Conservation (phyloP, 53 echinoderm and acorn worm genomes). For the Holothuria leucospilota region DNA sequence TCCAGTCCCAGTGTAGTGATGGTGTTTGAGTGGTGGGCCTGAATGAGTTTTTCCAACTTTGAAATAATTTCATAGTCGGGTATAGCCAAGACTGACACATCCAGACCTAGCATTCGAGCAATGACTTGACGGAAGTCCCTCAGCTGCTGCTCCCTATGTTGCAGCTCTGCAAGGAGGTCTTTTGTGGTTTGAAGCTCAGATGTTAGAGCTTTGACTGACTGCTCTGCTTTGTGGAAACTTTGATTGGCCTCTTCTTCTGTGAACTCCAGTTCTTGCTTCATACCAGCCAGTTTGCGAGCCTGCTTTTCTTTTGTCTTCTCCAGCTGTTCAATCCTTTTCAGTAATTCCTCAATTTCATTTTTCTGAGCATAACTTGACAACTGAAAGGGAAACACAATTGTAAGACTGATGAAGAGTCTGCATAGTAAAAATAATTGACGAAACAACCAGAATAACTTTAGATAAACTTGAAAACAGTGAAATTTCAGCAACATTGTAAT, state of each 20-base stretch:
- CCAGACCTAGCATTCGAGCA: constrained; percentile 95
- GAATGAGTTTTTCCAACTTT: constrained; percentile 93
- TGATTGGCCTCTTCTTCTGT: constrained; percentile 88
- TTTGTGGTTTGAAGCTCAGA: constrained; percentile 92
- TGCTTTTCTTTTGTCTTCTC: constrained; percentile 97
- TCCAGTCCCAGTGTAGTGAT: constrained; percentile 82
- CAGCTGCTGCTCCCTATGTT: constrained; percentile 86
- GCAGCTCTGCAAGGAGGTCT: constrained; percentile 76
- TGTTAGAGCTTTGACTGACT: constrained; percentile 68
- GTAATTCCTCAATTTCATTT: constrained; percentile 80
- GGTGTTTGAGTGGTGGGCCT: constrained; percentile 98
- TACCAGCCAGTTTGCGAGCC: constrained; percentile 94
- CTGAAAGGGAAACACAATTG: constrained; percentile 47
- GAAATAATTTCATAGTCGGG: constrained; percentile 99
- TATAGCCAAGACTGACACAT: constrained; percentile 82
- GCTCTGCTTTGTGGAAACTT: constrained; percentile 56
- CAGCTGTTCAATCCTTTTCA: constrained; percentile 77
- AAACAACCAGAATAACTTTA: not conserved
- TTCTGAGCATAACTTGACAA: constrained; percentile 76
- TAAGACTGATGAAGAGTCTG: not conserved
- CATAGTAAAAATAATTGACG: not conserved
- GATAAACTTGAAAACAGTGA: no score
- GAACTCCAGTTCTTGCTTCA: constrained; percentile 95
- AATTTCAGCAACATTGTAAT: no score
- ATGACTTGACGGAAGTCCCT: constrained; percentile 96